These are phyloP conservation scores for Planiliza haematocheilus DNA, from an alignment of 2,113 vertebrate genomes.

Conservation along the genomic window DNA sequence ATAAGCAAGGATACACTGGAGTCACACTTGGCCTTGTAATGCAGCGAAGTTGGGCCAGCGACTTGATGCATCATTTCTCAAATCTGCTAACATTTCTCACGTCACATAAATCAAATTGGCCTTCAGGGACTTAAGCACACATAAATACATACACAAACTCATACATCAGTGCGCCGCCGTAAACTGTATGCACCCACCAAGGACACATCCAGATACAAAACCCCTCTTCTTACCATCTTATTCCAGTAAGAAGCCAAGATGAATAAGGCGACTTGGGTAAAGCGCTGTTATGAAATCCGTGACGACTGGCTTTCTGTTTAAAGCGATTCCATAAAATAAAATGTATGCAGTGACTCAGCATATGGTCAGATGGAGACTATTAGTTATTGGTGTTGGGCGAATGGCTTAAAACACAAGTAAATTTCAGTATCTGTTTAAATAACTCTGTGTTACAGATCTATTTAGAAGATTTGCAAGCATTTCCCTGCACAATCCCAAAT, in stretches of 20 bases:
- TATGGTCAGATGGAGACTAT: too few relatives aligned
- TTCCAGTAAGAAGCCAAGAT: neutral
- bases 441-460: too few relatives aligned
- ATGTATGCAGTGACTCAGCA: too few relatives aligned
- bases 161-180: neutral
- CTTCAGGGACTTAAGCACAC: neutral
- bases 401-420: too few relatives aligned
- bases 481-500: too few relatives aligned
- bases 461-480: too few relatives aligned
- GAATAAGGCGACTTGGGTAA: too few relatives aligned
- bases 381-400: too few relatives aligned
- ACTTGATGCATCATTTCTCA: neutral
- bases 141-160: neutral
- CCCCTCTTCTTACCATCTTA: neutral
- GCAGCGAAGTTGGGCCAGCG: neutral
- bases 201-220: neutral
- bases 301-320: neutral
- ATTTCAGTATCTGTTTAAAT: too few relatives aligned
- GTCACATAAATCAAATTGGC: neutral
- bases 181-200: neutral
- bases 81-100: neutral
- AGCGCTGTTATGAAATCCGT: neutral
- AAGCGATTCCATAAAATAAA: neutral
- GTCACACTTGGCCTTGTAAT: conserved; percentile 13
- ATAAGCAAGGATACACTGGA: conserved; percentile 10